These are phyloP conservation scores for Boulengeromyrus knoepffleri DNA, from an alignment of 2,113 vertebrate species.

Conservation along the genomic window DNA sequence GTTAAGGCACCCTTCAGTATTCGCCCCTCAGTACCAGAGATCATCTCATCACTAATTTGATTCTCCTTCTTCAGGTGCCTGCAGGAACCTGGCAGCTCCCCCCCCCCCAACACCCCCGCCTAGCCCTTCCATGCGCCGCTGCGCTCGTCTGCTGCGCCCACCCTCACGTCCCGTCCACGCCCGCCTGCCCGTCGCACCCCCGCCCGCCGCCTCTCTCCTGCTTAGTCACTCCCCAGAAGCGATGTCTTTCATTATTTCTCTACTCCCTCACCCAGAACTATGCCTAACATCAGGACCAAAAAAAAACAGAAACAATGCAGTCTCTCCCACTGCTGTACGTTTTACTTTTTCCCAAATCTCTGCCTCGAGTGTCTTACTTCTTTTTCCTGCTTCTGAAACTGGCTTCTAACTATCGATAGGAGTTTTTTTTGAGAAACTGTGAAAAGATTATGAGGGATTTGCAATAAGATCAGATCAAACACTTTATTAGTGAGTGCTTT, in stretches of 20 bases:
- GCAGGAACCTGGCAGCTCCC: not conserved
- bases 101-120: not conserved
- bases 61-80: not conserved
- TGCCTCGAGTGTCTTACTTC: not conserved
- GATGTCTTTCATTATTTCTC: not conserved
- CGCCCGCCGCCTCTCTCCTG: not conserved
- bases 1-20: not conserved
- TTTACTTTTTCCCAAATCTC: not conserved
- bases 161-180: not conserved
- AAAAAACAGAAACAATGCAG: not conserved
- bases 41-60: conserved; percentile 5
- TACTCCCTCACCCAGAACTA: not conserved
- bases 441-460: not conserved
- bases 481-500: not conserved
- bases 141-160: not conserved
- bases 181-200: not conserved
- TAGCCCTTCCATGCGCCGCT: not conserved
- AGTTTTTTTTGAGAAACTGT: not conserved
- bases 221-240: not conserved
- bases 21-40: conserved; percentile 17
- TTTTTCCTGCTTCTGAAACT: not conserved
- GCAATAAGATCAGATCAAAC: not conserved
- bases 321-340: not conserved
- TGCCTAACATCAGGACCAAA: not conserved
- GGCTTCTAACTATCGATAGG: not conserved